Evolutionary conservation across 2,113 vertebrate species (phyloP).

Genomic region (Calyptommatus sinebrachiatus): DNA sequence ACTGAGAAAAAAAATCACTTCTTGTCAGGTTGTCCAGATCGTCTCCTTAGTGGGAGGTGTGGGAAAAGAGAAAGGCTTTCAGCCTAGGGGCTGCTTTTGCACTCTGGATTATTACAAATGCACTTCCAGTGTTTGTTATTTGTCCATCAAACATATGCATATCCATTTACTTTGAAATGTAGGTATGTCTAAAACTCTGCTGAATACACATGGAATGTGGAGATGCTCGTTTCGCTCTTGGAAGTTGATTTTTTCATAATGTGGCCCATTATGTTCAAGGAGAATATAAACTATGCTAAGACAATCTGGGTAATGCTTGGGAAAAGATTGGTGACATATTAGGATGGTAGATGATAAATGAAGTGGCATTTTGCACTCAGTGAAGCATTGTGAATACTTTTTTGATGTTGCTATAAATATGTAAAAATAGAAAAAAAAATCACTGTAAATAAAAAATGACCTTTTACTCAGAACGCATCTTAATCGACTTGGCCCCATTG

Average conservation of each 20-base stretch:
- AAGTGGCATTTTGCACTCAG: conserved; percentile 59
- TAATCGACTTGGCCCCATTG: conserved; percentile 17
- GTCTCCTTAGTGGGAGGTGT: background rate
- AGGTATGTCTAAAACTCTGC: conserved; percentile 48
- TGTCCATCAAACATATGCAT: conserved; percentile 23
- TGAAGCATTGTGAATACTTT: conserved; percentile 69
- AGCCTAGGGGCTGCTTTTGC: conserved; percentile 19
- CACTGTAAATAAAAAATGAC: conserved; percentile 69
- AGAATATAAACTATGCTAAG: conserved; percentile 67
- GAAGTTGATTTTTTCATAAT: conserved; percentile 38
- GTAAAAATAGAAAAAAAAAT: conserved; percentile 59
- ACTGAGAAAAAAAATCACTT: conserved; percentile 32
- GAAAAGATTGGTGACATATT: conserved; percentile 34
- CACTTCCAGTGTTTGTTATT: conserved; percentile 22
- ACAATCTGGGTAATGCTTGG: conserved; percentile 69
- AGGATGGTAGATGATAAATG: conserved; percentile 49
- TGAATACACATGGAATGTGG: conserved; percentile 39
- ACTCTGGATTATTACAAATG: conserved; percentile 24
- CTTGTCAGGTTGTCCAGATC: conserved; percentile 30
- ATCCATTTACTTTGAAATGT: background rate
- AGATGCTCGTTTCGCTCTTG: conserved; percentile 31
- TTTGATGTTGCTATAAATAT: conserved; percentile 69
- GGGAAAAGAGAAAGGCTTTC: background rate
- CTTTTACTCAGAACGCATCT: conserved; percentile 67
- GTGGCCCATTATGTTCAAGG: conserved; percentile 38